Percentiles rank a stretch among this genome's conserved stretches.
phyloP scores from a whole-genome alignment of 2,797 vertebrate species.

The Xenopus petersii region DNA sequence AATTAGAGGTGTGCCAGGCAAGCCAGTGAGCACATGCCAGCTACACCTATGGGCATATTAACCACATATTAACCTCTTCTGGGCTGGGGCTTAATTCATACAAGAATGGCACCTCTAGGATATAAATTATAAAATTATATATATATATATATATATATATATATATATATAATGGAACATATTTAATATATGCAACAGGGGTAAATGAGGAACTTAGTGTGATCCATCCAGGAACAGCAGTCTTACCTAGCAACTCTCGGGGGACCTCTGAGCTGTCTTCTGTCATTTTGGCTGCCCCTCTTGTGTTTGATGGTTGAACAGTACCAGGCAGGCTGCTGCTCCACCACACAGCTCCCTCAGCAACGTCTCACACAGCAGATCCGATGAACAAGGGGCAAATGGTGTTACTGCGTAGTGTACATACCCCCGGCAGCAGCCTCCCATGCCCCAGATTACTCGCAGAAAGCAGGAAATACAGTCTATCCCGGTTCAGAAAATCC shows the following conservation, averaged over 20 bases:
- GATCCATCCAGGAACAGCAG: neutral
- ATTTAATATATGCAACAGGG: neutral
- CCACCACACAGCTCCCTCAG: conserved; percentile 28
- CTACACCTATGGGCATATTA: neutral
- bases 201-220: neutral
- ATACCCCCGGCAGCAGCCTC: conserved; percentile 23
- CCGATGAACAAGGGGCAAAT: neutral
- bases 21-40: neutral
- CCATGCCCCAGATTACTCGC: conserved; percentile 21
- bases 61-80: no score
- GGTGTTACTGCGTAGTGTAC: conserved; percentile 10
- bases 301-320: neutral
- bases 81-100: no score
- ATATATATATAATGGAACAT: no score
- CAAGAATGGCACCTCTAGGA: no score
- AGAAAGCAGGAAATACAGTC: conserved; percentile 36
- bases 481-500: conserved; percentile 38
- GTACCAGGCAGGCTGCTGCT: conserved; percentile 23
- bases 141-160: no score
- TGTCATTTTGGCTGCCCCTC: conserved; percentile 67
- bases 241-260: conserved; percentile 84
- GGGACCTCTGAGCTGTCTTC: conserved; percentile 84
- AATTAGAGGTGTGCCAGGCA: neutral
- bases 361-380: neutral
- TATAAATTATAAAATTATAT: no score